phyloP scores from a whole-genome alignment of 2,113 vertebrate genomes.

The Marcusenius ussheri region DNA sequence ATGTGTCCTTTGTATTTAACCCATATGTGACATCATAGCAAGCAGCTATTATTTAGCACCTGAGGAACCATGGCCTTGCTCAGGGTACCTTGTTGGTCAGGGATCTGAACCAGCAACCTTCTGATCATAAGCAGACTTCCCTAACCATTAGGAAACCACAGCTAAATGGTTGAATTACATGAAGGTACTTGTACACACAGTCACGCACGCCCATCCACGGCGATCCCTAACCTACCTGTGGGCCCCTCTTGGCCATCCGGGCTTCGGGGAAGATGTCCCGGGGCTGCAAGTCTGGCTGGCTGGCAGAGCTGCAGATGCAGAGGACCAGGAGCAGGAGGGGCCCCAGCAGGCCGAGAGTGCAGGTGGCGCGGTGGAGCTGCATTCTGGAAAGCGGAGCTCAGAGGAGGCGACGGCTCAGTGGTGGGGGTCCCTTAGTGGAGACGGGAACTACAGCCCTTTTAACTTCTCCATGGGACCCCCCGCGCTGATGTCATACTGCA shows the following conservation, averaged over 20 bases:
- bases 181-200: not conserved
- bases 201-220: not conserved
- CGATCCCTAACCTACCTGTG: conserved; percentile 54
- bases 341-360: conserved; percentile 69
- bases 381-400: conserved; percentile 42
- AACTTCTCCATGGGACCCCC: conserved; percentile 37
- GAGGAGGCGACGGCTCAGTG: not conserved
- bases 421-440: conserved; percentile 14
- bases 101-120: not conserved
- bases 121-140: not conserved
- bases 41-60: not conserved
- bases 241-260: conserved; percentile 64
- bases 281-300: conserved; percentile 71
- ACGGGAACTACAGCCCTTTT: conserved; percentile 40
- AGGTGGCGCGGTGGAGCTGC: conserved; percentile 56
- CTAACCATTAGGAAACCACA: not conserved
- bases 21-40: not conserved
- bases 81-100: not conserved
- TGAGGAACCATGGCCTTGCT: not conserved
- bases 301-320: conserved; percentile 58
- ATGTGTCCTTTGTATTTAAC: not conserved
- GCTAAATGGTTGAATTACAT: not conserved
- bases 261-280: conserved; percentile 79
- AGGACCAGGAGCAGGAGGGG: conserved; percentile 69
- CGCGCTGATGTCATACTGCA: conserved; percentile 29